Percentiles rank a stretch among this genome's conserved stretches.
These are phyloP conservation scores for Melanotus villosus DNA, from an alignment of 2,888 invertebrate genomes.

Conservation along the genomic window DNA sequence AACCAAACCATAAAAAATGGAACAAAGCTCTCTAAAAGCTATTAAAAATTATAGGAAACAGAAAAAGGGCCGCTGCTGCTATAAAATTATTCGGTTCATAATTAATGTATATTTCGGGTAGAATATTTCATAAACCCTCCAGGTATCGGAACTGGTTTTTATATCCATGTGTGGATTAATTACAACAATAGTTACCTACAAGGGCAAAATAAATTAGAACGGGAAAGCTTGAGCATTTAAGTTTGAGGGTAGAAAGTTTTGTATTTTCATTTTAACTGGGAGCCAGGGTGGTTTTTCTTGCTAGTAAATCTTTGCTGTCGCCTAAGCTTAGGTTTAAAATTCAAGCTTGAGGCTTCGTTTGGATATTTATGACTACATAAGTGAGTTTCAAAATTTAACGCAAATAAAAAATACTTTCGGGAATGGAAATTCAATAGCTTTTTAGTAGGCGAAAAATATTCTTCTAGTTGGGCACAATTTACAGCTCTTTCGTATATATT, in stretches of 20 bases:
- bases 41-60: slow-evolving; percentile 34
- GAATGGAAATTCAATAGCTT: neutral
- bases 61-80: slow-evolving; percentile 36
- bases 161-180: slow-evolving; percentile 39
- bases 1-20: slow-evolving; percentile 19
- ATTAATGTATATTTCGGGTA: slow-evolving; percentile 57
- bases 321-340: slow-evolving; percentile 41
- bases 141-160: slow-evolving; percentile 40
- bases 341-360: slow-evolving; percentile 34
- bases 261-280: slow-evolving; percentile 29
- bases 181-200: slow-evolving; percentile 40
- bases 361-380: slow-evolving; percentile 38
- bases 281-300: slow-evolving; percentile 30
- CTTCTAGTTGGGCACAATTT: too few species aligned
- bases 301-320: slow-evolving; percentile 38
- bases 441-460: neutral
- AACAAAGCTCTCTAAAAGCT: slow-evolving; percentile 5
- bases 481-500: too few species aligned
- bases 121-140: slow-evolving; percentile 54
- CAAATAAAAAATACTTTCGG: slow-evolving; percentile 18
- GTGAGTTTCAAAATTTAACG: slow-evolving; percentile 33
- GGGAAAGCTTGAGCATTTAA: slow-evolving; percentile 30
- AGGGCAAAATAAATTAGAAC: slow-evolving; percentile 36
- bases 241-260: slow-evolving; percentile 23
- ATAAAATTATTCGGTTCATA: slow-evolving; percentile 51